Conservation (phyloP, 2,888 invertebrate species). For the Parnassius smintheus region DNA sequence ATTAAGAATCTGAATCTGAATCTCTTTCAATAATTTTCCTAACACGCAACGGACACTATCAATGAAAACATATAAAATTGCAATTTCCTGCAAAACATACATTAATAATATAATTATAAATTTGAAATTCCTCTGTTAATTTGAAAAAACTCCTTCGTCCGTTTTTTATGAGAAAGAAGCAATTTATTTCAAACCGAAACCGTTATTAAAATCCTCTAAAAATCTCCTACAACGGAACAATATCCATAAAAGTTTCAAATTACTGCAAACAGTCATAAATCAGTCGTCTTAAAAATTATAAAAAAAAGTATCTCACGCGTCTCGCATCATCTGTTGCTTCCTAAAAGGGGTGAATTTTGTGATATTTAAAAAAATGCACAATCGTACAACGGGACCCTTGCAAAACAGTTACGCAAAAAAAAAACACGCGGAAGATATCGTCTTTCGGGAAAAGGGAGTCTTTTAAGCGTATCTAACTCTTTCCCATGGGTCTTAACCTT, state of each 20-base stretch:
- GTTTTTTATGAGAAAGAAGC: not conserved
- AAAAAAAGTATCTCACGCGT: conserved; percentile 75
- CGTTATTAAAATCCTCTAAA: conserved; percentile 61
- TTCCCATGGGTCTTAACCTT: conserved; percentile 81
- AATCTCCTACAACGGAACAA: conserved; percentile 58
- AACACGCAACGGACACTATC: too few relatives aligned
- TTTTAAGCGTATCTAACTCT: conserved; percentile 71
- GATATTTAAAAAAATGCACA: conserved; percentile 48
- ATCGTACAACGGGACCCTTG: conserved; percentile 61
- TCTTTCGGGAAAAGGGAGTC: conserved; percentile 57
- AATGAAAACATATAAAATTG: too few relatives aligned
- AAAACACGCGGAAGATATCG: conserved; percentile 67
- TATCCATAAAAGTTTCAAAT: conserved; percentile 77
- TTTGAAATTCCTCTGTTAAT: too few relatives aligned
- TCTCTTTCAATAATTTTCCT: too few relatives aligned
- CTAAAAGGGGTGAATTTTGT: conserved; percentile 73
- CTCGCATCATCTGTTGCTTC: conserved; percentile 67
- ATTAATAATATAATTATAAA: too few relatives aligned
- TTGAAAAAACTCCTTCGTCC: too few relatives aligned
- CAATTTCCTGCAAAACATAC: too few relatives aligned
- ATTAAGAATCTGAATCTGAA: too few relatives aligned
- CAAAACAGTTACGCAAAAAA: conserved; percentile 59
- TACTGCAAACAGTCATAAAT: conserved; percentile 80
- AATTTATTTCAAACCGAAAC: conserved; percentile 38
- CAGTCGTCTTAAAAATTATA: conserved; percentile 44